Percentiles rank a stretch among this genome's conserved stretches.
Conservation (phyloP, 2,888 invertebrate genomes). For the Galerucella pusilla region DNA sequence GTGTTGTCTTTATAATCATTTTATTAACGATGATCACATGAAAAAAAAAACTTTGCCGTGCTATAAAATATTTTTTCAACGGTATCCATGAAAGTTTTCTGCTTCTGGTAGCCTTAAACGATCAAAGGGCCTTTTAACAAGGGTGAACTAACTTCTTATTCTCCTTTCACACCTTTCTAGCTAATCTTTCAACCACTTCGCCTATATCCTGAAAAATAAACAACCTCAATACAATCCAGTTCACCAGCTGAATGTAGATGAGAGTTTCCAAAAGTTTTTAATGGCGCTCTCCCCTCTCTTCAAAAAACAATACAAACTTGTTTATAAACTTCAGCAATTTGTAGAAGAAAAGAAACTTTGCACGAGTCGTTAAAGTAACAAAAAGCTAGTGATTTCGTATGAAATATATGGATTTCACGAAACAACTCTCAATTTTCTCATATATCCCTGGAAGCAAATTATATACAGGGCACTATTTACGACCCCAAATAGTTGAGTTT, state of each 20-base stretch:
- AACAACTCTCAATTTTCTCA: background rate
- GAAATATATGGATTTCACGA: conserved; percentile 21
- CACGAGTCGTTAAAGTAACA: conserved; percentile 20
- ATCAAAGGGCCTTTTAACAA: conserved; percentile 4
- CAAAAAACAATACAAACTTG: conserved; percentile 13
- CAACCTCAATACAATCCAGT: conserved; percentile 33
- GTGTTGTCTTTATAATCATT: no score
- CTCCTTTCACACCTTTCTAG: conserved; percentile 27
- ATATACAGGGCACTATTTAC: conserved; percentile 8
- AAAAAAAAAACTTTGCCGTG: background rate
- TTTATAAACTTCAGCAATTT: conserved; percentile 28
- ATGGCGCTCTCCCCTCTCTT: conserved; percentile 14
- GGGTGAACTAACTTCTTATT: conserved; percentile 16
- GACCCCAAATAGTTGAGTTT: background rate
- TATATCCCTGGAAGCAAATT: background rate
- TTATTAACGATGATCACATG: background rate
- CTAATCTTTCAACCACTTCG: conserved; percentile 33
- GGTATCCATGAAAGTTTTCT: background rate
- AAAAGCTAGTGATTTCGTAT: conserved; percentile 13
- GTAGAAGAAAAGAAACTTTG: conserved; percentile 23
- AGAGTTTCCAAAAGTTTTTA: conserved; percentile 34
- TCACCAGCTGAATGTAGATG: conserved; percentile 31
- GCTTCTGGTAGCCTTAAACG: background rate
- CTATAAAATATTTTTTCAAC: background rate
- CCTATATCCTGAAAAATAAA: conserved; percentile 25